Evolutionary conservation across 2,113 vertebrate species (phyloP).

Genomic region (Leuciscus idus): DNA sequence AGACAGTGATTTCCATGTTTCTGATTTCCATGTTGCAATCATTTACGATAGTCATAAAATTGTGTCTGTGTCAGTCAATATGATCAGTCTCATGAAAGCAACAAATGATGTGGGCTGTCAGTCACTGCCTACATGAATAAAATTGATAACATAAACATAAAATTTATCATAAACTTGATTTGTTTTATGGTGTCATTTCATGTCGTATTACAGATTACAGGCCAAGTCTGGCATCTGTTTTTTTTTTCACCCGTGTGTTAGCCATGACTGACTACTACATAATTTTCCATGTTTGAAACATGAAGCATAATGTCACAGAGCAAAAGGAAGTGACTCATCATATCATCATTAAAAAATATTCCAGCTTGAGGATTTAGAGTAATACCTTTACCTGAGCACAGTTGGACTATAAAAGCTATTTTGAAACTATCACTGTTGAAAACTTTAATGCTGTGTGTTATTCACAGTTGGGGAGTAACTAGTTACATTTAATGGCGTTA

Average conservation of each 20-base stretch:
- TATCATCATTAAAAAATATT: background rate
- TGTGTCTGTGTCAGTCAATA: background rate
- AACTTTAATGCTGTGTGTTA: background rate
- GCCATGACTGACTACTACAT: background rate
- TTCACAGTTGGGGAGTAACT: too few relatives aligned
- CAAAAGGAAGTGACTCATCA: background rate
- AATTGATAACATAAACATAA: background rate
- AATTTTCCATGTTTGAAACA: background rate
- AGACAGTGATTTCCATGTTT: too few relatives aligned
- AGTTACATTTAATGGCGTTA: too few relatives aligned
- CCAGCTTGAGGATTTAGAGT: background rate
- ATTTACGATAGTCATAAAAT: background rate
- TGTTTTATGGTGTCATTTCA: background rate
- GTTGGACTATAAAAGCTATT: background rate
- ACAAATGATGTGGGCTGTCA: background rate
- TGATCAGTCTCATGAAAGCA: background rate
- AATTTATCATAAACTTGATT: background rate
- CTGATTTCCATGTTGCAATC: background rate
- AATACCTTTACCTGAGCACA: background rate
- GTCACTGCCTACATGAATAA: background rate
- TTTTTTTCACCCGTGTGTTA: background rate
- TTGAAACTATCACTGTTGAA: background rate
- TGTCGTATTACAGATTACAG: background rate
- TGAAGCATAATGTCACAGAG: background rate
- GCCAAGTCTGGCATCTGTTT: background rate